Base-by-base conservation (phyloP, 2,113 vertebrate species). In the Gambusia holbrooki region DNA sequence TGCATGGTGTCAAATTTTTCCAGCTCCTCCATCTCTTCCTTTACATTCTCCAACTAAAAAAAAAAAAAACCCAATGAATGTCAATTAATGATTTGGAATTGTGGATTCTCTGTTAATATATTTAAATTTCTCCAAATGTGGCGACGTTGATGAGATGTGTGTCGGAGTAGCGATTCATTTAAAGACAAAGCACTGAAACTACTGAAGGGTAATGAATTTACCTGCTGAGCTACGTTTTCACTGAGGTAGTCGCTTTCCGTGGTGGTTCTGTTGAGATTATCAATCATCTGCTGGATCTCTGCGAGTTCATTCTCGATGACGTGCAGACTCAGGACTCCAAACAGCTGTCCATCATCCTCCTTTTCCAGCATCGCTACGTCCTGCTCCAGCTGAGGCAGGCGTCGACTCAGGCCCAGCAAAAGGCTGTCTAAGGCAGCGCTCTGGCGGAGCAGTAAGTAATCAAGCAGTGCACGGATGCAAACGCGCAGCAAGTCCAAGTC, bases 251-350 rank as follows among this genome's bases (percentile, higher is more conserved):
- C 72, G 71, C 90, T 29, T 5, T 1, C 40, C 6, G 0, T 0
- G 0, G 66, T 80, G 69, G 81, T 90, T 54, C 22, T 72, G 73
- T 92, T 93, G 61, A 95, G 90, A 63, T 81, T 89, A 27, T 79
- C n/a, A 0, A 93, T n/a, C 68, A 94, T 69, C 78, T 85, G 70
- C 4, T 51, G 45, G 65, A 95, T 83, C 67, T 94, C 92, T 0
- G 0, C 48, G n/a, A 93, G 69, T 45, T 95, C 94, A 0, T 94
- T 93, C 72, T 95, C 84, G 0, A 94, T 85, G 64, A 95, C 82
- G 12, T 88, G 70, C 69, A 94, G 87, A 72, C 93, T 93, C 61
- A 94, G 69, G 4, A 83, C 89, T 11, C 79, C 84, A 0, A 91
- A 94, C 12, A 95, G 88, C 2, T 89, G 77, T 5, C 85, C 90